phyloP scores from a whole-genome alignment of 64 coral and sea anemone species.

The Dendrophyllia cribrosa region DNA sequence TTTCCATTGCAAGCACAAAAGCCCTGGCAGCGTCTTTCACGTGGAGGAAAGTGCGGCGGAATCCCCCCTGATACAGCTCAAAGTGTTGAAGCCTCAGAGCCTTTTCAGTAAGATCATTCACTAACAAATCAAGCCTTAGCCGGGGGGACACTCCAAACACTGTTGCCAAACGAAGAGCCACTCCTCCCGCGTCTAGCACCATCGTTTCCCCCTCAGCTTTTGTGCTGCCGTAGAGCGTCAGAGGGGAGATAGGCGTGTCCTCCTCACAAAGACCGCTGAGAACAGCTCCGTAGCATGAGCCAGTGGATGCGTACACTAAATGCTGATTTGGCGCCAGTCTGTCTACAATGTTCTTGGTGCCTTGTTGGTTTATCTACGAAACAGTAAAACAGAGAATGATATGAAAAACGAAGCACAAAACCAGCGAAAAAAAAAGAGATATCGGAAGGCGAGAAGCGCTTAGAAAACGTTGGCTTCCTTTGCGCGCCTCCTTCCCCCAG shows the following conservation, averaged over 20 bases:
- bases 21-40: constrained; percentile 95
- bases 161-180: constrained; percentile 91
- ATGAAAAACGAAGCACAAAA: no score
- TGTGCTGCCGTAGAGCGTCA: constrained; percentile 92
- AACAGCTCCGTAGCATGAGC: constrained; percentile 96
- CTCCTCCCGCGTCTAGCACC: constrained; percentile 67
- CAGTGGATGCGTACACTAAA: constrained; percentile 93
- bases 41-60: constrained; percentile 94
- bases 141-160: constrained; percentile 97
- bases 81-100: constrained; percentile 86
- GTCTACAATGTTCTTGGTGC: constrained; percentile 89
- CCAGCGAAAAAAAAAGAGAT: no score
- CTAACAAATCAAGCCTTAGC: constrained; percentile 88
- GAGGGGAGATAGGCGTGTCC: constrained; percentile 86
- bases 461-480: no score
- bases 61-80: constrained; percentile 94
- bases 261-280: constrained; percentile 86
- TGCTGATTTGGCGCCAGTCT: constrained; percentile 61
- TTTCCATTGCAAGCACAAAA: constrained; percentile 90
- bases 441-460: no score
- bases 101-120: constrained; percentile 97
- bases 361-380: constrained; percentile 74
- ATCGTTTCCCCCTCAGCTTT: constrained; percentile 88
- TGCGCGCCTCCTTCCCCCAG: no score
- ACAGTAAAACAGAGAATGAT: no score